Base-by-base conservation (phyloP, 1,140 invertebrate genomes). In the Drosophila mojavensis region DNA sequence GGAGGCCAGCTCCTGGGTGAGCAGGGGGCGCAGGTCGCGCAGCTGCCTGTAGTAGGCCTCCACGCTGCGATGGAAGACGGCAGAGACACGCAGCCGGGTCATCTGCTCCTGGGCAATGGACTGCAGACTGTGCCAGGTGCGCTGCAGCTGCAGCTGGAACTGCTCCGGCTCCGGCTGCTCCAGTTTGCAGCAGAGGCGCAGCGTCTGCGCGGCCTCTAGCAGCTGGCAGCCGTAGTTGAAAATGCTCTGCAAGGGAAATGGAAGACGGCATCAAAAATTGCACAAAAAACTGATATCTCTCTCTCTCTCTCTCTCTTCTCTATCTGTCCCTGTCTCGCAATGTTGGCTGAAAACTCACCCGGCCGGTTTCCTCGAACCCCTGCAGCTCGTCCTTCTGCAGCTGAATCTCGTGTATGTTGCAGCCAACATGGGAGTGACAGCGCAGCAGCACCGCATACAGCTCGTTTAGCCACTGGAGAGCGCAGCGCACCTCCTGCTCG, bases 201-300 rank as follows among this genome's bases (percentile, higher is more conserved):
- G 81, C n/a, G 95, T 94, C 45, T 96, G 92, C n/a, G 96, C 95
- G 11, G 96, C 96, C 78, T 95, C 95, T 10, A 96, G 92, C 56
- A 97, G 90, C 92, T 96, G 96, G 81, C 95, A 95, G 4, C 96
- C 96, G 81, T 97, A 97, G 56, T 97, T 95, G 84, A 95, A 97
- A 3, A 96, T 96, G 33, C 95, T 95, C 96, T 96, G 80, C 13
- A 4, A 17, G 7, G 20, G 28, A 5, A 26, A 11, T 39, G 36
- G 36, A 39, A 39, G 43, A 17, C 5, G n/a, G 51, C n/a, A 30
- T 30, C 43, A 13, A 7, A 54, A 20, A 4, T 10, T 13, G 26
- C 28, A 53, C 53, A 28, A 30, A 55, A 39, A 33, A 45, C 28
- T 45, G 28, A 24, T 10, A 15, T 50, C 28, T 61, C 28, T 33